Evolutionary conservation across 2,888 invertebrate genomes (phyloP).

Genomic region (Atethmia centrago): DNA sequence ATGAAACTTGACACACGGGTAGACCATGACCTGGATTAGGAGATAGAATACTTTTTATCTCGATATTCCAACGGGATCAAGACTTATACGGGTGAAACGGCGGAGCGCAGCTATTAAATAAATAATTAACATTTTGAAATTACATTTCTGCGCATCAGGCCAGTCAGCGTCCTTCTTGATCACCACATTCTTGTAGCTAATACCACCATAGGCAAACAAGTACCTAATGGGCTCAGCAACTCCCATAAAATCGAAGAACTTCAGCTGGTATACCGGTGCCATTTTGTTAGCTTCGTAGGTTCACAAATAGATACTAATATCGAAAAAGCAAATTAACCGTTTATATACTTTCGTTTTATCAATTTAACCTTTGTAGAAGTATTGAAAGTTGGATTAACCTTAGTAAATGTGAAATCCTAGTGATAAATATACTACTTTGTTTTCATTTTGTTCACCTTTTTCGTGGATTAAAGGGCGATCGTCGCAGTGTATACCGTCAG

Average conservation of each 20-base stretch:
- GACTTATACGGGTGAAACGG: too few species aligned
- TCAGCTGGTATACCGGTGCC: slow-evolving; percentile 70
- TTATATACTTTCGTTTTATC: slow-evolving; percentile 51
- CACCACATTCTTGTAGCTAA: slow-evolving; percentile 71
- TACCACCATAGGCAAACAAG: slow-evolving; percentile 71
- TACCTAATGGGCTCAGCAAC: slow-evolving; percentile 73
- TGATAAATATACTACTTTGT: slow-evolving; percentile 32
- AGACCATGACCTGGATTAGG: too few species aligned
- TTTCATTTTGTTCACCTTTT: slow-evolving; percentile 20
- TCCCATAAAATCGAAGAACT: slow-evolving; percentile 74
- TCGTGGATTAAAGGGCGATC: not conserved
- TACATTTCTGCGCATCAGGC: slow-evolving; percentile 44
- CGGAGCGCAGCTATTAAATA: too few species aligned
- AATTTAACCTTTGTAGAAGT: slow-evolving; percentile 40
- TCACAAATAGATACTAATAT: slow-evolving; percentile 37
- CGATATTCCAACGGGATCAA: too few species aligned
- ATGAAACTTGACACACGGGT: too few species aligned
- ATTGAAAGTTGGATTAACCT: slow-evolving; percentile 27
- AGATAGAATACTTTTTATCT: too few species aligned
- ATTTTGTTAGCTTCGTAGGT: slow-evolving; percentile 53
- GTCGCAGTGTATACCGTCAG: not conserved
- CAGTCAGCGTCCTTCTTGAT: slow-evolving; percentile 39
- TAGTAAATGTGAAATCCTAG: not conserved
- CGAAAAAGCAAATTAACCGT: slow-evolving; percentile 4
- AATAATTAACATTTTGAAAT: slow-evolving; percentile 17